Conservation (phyloP, 2,797 vertebrate genomes). For the Dendrocincla tyrannina region DNA sequence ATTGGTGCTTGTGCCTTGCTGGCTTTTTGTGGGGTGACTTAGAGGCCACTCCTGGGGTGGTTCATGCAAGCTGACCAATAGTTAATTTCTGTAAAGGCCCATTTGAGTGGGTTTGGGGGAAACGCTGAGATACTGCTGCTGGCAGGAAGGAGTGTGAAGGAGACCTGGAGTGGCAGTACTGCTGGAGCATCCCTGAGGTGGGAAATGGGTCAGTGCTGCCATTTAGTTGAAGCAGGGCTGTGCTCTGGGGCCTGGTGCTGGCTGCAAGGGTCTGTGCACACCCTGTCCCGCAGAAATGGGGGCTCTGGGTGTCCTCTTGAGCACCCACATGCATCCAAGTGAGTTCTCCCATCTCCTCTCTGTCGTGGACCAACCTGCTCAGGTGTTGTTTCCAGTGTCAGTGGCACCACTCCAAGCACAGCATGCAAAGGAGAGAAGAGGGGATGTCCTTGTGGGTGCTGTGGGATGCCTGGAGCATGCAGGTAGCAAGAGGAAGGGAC, state of each 20-base stretch:
- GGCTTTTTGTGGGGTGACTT: background rate
- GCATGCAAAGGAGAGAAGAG: background rate
- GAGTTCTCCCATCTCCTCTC: background rate
- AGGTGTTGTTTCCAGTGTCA: background rate
- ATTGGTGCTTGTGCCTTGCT: background rate
- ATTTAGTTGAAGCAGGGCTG: background rate
- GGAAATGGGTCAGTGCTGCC: background rate
- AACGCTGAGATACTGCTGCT: background rate
- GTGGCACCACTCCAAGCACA: background rate
- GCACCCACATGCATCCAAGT: background rate
- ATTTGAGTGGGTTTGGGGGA: background rate
- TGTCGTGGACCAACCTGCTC: background rate
- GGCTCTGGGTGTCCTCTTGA: background rate
- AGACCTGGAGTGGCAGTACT: background rate
- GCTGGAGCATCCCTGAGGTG: accelerated
- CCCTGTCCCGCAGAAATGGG: accelerated
- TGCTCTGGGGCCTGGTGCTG: background rate
- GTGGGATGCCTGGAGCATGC: accelerated
- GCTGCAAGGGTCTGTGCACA: background rate
- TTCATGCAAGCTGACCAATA: background rate
- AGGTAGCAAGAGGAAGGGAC: background rate
- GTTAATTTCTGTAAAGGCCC: background rate
- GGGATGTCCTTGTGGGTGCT: background rate
- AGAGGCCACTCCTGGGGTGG: accelerated
- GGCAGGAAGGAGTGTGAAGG: background rate